phyloP scores from a whole-genome alignment of 2,888 invertebrate genomes.

The Autographa gamma region DNA sequence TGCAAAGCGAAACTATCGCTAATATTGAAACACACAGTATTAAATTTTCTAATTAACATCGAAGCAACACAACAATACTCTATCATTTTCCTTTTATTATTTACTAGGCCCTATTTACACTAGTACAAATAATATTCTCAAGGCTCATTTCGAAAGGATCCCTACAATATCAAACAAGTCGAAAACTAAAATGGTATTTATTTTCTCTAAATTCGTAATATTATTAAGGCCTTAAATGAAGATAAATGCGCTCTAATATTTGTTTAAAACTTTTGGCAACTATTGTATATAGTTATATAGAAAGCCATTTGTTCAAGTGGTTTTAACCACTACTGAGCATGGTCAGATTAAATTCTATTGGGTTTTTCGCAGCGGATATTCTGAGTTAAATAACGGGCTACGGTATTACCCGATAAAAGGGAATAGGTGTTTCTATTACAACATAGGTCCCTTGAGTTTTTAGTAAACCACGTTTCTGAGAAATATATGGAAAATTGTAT shows the following conservation, averaged over 20 bases:
- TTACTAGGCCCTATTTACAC: too few species aligned
- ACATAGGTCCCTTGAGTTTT: not conserved
- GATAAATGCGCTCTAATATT: not conserved
- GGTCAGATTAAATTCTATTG: constrained; percentile 4
- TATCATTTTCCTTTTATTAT: too few species aligned
- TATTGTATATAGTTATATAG: constrained; percentile 4
- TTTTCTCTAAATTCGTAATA: not conserved
- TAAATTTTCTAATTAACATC: too few species aligned
- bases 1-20: not conserved
- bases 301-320: constrained; percentile 4
- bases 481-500: too few species aligned
- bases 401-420: not conserved
- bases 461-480: not conserved
- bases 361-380: not conserved
- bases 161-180: not conserved
- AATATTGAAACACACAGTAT: too few species aligned
- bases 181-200: not conserved
- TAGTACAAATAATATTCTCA: too few species aligned
- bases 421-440: not conserved
- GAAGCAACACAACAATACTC: too few species aligned
- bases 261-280: not conserved
- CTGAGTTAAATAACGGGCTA: not conserved
- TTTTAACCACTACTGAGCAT: not conserved
- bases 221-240: not conserved
- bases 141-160: not conserved